phyloP scores from a whole-genome alignment of 2,888 invertebrate genomes.

The Eilema sororculum region DNA sequence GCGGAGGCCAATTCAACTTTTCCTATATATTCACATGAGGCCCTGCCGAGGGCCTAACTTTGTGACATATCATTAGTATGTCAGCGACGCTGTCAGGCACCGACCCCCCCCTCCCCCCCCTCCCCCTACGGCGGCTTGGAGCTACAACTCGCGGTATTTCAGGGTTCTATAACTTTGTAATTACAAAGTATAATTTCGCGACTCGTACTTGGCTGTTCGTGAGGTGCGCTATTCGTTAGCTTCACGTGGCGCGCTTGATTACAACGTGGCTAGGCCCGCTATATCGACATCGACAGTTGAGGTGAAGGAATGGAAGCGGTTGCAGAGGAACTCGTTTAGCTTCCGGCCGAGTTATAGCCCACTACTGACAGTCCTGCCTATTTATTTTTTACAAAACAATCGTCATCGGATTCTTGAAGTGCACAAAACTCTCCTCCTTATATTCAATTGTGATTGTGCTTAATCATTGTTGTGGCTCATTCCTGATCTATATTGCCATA shows the following conservation, averaged over 20 bases:
- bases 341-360: no score
- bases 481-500: no score
- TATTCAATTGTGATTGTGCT: no score
- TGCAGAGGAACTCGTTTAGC: background rate
- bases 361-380: background rate
- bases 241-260: background rate
- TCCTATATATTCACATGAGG: constrained; percentile 10
- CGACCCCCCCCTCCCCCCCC: no score
- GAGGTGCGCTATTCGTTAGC: background rate
- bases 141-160: background rate
- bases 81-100: constrained; percentile 7
- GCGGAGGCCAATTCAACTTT: constrained; percentile 18
- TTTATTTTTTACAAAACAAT: background rate
- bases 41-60: constrained; percentile 9
- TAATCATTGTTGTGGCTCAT: no score
- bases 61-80: constrained; percentile 23
- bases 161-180: constrained; percentile 2
- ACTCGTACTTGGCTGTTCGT: background rate
- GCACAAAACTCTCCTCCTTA: no score
- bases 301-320: background rate
- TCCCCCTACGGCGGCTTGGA: no score
- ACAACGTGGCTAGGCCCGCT: no score
- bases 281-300: no score
- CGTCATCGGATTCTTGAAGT: no score
- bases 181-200: background rate